Conservation (phyloP, 1,140 invertebrate genomes). For the Amphibalanus amphitrite region DNA sequence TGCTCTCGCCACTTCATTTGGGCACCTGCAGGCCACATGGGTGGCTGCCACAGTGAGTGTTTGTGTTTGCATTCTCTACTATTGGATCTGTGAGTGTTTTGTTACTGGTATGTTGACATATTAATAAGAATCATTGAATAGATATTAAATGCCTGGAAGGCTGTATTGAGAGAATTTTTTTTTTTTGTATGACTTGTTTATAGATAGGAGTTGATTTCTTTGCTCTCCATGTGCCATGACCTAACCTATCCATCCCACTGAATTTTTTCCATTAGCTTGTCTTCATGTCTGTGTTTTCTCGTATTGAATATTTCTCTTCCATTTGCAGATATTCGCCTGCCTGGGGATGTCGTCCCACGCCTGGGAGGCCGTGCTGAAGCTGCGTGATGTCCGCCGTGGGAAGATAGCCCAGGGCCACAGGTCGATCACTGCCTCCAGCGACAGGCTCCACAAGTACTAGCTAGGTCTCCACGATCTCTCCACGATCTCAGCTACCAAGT, state of each 20-base stretch:
- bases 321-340: not conserved
- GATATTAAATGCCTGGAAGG: not conserved
- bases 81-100: not conserved
- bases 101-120: not conserved
- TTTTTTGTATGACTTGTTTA: no score
- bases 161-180: not conserved
- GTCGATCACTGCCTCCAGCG: not conserved
- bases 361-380: not conserved
- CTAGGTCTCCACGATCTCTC: no score
- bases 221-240: no score
- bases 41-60: not conserved
- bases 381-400: not conserved
- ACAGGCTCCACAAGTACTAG: not conserved
- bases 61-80: not conserved
- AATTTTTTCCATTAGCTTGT: not conserved
- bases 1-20: not conserved
- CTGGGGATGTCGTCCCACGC: not conserved
- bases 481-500: no score
- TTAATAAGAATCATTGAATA: not conserved
- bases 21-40: not conserved
- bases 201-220: no score
- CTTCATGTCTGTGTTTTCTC: not conserved
- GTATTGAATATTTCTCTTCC: not conserved
- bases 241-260: no score
- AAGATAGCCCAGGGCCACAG: not conserved